Conservation (phyloP, 2,888 invertebrate species). For the Cyrtodaria siliqua region DNA sequence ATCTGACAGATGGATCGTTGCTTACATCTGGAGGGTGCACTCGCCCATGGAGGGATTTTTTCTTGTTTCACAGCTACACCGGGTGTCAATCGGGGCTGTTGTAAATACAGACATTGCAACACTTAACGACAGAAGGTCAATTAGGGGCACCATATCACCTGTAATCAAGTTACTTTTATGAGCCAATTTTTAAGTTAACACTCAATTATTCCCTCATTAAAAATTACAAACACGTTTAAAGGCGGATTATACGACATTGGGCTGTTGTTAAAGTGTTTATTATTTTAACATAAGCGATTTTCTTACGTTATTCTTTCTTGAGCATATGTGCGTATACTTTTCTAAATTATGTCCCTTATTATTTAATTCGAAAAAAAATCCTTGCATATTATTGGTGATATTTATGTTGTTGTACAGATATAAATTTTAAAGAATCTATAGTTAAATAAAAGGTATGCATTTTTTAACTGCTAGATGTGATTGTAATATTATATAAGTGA, state of each 20-base stretch:
- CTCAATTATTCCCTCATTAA: not conserved
- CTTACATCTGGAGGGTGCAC: constrained; percentile 18
- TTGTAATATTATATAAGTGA: no score
- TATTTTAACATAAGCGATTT: no score
- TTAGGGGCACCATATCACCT: constrained; percentile 8
- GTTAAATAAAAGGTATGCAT: not conserved
- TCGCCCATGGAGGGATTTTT: constrained; percentile 20
- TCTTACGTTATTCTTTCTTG: no score
- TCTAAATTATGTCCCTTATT: no score
- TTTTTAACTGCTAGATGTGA: not conserved
- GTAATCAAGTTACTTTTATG: constrained; percentile 1
- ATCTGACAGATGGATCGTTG: constrained; percentile 33
- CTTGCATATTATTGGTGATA: no score
- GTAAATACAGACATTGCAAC: not conserved
- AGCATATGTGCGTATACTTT: no score
- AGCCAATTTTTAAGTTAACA: constrained; percentile 1
- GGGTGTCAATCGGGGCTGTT: constrained; percentile 15
- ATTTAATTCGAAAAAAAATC: no score
- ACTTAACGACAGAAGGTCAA: constrained; percentile 8
- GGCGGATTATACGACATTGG: no score
- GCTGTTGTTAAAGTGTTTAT: no score
- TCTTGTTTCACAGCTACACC: constrained; percentile 23
- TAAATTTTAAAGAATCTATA: not conserved
- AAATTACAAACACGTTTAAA: no score
- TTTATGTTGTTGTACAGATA: no score